Evolutionary conservation across 2,113 vertebrate genomes (phyloP), one percentile per base, ranked within the genome.

Genomic region (Mormyrus lacerda): DNA sequence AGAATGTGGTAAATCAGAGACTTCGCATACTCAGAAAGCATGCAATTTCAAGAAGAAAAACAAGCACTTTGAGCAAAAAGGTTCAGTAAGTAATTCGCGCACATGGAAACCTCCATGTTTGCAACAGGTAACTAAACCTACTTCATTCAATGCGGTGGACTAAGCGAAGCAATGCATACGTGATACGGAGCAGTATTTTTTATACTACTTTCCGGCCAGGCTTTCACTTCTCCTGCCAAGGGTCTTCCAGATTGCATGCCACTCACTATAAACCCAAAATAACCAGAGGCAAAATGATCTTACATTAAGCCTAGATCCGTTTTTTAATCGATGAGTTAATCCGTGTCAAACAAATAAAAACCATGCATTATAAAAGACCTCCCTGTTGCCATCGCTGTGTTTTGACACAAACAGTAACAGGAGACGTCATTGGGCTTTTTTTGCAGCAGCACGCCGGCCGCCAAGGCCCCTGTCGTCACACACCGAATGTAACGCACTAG

Each of bases 371-470:
- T 73, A 82, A 89, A 69, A 47, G 84, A 27, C 58, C 85, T 31
- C 76, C 61, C 92, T 58, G 95, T 96, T 96, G 95, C 95, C 94
- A 95, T 92, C 89, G 53, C 89, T 53, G 88, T 93, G 90, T 93
- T 91, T 92, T 90, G 94, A 93, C 91, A 93, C 92, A 96, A 95
- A 95, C 95, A 96, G 89, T 91, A 95, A 93, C 92, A 90, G 19
- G 42, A 76, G 48, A 87, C 87, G 87, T 89, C 90, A 82, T 24
- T 91, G 48, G 31, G 85, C 82, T 84, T 91, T 69, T 47, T 79
- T 65, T 89, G 47, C 35, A 87, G 92, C 92, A 90, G 91, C 93
- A 91, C 89, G 94, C 95, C 95, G 95, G 93, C 93, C 94, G 27
- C 91, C 89, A 88, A 90, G 88, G 86, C 90, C 90, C 90, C 91